Percentiles rank a stretch among this genome's conserved stretches.
Evolutionary conservation across 2,888 invertebrate genomes (phyloP).

Genomic region (Agrochola lota): DNA sequence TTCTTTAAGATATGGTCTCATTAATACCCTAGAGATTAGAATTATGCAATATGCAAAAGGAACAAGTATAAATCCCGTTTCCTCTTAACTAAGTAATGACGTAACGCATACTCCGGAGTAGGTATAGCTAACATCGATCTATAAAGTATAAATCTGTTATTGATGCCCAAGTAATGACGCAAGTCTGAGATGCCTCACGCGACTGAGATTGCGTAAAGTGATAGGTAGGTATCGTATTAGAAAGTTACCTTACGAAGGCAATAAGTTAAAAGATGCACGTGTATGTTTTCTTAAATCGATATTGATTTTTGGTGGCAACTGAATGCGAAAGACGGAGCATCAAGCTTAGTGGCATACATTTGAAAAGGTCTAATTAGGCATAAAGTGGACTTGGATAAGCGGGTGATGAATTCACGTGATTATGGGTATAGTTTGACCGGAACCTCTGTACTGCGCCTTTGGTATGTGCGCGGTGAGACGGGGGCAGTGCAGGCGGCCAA

Average conservation of each 20-base stretch:
- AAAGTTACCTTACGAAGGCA: background rate
- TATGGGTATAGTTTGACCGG: background rate
- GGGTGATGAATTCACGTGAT: background rate
- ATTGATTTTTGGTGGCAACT: background rate
- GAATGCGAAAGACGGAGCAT: background rate
- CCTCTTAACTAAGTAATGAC: conserved; percentile 13
- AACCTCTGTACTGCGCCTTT: too few species aligned
- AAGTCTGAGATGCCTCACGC: conserved; percentile 8
- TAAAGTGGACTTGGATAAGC: background rate
- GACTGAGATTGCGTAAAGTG: conserved; percentile 26
- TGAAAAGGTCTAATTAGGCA: background rate
- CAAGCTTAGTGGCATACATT: background rate
- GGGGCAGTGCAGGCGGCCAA: too few species aligned
- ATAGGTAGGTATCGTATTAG: background rate
- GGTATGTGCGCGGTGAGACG: too few species aligned
- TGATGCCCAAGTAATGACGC: conserved; percentile 32
- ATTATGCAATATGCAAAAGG: too few species aligned
- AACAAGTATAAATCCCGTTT: background rate
- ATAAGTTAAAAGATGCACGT: background rate
- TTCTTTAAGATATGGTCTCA: too few species aligned
- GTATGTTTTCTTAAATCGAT: background rate
- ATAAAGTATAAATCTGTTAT: conserved; percentile 40
- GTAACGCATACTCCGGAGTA: conserved; percentile 11
- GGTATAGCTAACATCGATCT: conserved; percentile 19
- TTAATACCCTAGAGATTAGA: too few species aligned